Base-by-base conservation (phyloP, 2,113 vertebrate species). In the Malurus melanocephalus region DNA sequence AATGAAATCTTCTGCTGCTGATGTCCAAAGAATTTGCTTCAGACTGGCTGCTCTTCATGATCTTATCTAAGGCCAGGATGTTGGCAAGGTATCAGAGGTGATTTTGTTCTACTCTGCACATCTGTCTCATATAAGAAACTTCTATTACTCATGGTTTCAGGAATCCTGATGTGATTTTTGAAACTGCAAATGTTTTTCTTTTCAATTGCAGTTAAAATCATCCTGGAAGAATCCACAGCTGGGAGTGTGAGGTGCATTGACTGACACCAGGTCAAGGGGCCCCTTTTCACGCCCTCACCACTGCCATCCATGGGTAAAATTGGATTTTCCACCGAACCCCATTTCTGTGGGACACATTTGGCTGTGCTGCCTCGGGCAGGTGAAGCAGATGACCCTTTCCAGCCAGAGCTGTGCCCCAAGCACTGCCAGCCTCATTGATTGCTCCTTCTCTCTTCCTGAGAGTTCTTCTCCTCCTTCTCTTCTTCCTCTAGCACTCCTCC, bases 231-330 rank as follows among this genome's bases (percentile, higher is more conserved):
- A 32, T 65, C 27, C 30, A 12, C 6, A 40, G 32, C 21, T 35
- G 27, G 42, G 32, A 45, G 6, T 0, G 7, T 45, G 64, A 42
- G 3, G 5, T 30, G 24, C 62, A 9, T 19, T 18, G 45, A 56
- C 33, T 3, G 0, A 4, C 2, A 3, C 12, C 35, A n/a, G 53
- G 7, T 30, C 4, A 0, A 51, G 33, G 55, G 62, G 23, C 30
- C 24, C 22, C 22, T 55, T 67, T 42, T 79, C 26, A 9, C 6
- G 21, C 19, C 51, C 38, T 77, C 1, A 0, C 2, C 1, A 8
- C 4, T 35, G 33, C 45, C 73, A 10, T 18, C 19, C 1, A 1
- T 7, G 26, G 21, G n/a, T 83, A 67, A n/a, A 72, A 35, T 2
- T 17, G 55, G 30, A 14, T 48, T 13, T 73, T 77, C 27, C 48